Percentiles rank a stretch among this genome's conserved stretches.
phyloP scores from a whole-genome alignment of 2,113 vertebrate genomes.

The Cairina moschata region DNA sequence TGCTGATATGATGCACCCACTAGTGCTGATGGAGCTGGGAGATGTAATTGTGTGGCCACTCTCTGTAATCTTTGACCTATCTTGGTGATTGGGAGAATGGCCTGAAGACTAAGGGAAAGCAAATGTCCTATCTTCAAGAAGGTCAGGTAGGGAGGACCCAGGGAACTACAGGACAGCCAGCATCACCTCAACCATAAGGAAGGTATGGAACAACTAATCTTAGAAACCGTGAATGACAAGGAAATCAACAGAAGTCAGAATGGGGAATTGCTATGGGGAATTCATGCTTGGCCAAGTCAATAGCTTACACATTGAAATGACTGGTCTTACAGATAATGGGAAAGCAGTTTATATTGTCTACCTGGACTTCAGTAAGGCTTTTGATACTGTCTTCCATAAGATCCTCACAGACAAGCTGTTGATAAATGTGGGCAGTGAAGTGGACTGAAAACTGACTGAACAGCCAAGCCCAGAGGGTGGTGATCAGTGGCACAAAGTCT shows the following conservation, averaged over 20 bases:
- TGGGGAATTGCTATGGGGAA: background rate
- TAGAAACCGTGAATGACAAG: background rate
- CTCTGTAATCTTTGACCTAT: no score
- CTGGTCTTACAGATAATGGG: background rate
- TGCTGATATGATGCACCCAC: no score
- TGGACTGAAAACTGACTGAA: background rate
- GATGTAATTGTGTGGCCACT: no score
- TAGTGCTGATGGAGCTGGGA: no score
- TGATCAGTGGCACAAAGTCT: background rate
- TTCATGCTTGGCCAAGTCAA: background rate
- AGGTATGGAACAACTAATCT: background rate
- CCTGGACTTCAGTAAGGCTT: background rate
- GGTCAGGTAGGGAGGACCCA: no score
- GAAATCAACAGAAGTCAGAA: background rate
- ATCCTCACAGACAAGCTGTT: background rate
- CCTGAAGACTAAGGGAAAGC: no score
- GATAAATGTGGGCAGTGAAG: background rate
- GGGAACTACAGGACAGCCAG: no score
- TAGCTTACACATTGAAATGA: background rate
- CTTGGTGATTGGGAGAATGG: no score
- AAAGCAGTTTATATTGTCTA: background rate
- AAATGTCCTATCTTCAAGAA: no score
- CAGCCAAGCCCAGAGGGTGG: background rate
- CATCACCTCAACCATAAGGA: no score
- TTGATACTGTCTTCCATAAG: background rate